phyloP scores from a whole-genome alignment of 2,113 vertebrate genomes.

The Tricholaema leucomelas region DNA sequence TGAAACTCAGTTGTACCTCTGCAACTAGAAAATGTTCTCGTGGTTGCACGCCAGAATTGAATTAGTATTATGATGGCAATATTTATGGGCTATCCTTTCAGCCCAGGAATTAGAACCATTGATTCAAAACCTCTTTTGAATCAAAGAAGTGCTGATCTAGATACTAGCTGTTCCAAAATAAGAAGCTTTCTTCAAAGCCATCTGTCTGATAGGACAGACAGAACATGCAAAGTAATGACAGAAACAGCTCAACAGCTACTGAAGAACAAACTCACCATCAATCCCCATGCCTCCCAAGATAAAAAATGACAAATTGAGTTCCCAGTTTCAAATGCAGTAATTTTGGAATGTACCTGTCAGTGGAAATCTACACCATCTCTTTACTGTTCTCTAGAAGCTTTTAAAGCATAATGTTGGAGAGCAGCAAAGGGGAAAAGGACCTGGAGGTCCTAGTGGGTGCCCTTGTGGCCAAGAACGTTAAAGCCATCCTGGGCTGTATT shows the following conservation, averaged over 20 bases:
- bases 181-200: not conserved
- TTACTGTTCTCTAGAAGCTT: not conserved
- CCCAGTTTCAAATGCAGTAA: not conserved
- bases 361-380: not conserved
- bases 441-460: too few species aligned
- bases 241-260: not conserved
- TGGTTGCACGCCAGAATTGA: not conserved
- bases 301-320: not conserved
- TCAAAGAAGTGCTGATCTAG: constrained; percentile 3
- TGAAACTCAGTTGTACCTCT: not conserved
- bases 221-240: not conserved
- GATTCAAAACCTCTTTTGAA: constrained; percentile 23
- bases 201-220: not conserved
- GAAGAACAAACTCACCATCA: not conserved
- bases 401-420: not conserved
- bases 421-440: too few species aligned
- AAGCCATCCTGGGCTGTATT: too few species aligned
- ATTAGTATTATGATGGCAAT: not conserved
- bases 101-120: not conserved
- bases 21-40: not conserved
- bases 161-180: not conserved
- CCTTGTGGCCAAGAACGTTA: too few species aligned
- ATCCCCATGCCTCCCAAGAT: too few species aligned
- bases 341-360: not conserved
- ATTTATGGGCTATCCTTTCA: not conserved